These are phyloP conservation scores for Dicrurus megarhynchus DNA, from an alignment of 2,113 vertebrate species.

Conservation along the genomic window DNA sequence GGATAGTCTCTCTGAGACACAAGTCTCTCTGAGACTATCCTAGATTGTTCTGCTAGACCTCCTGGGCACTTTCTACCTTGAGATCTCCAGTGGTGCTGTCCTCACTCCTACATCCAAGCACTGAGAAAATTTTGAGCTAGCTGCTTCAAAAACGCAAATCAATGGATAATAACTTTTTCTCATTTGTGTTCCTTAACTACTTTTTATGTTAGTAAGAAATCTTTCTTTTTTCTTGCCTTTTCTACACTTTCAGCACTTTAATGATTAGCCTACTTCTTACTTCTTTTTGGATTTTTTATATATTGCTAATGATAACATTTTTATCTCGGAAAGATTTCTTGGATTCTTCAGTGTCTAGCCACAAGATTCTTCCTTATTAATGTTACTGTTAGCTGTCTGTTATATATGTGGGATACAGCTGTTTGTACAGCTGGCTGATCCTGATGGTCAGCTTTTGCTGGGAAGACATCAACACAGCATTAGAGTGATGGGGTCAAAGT, in stretches of 20 bases:
- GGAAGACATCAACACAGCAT: accelerated
- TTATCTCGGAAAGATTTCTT: not conserved
- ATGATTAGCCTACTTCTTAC: not conserved
- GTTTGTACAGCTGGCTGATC: not conserved
- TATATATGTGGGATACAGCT: not conserved
- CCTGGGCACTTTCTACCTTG: not conserved
- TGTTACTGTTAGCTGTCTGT: not conserved
- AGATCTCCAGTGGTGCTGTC: not conserved
- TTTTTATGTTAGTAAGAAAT: not conserved
- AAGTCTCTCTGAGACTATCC: not conserved
- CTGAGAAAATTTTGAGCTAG: not conserved
- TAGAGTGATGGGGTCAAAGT: not conserved
- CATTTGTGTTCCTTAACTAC: not conserved
- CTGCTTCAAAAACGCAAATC: not conserved
- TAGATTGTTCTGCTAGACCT: not conserved
- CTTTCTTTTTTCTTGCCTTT: not conserved
- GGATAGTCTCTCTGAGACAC: too few relatives aligned
- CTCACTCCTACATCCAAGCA: not conserved
- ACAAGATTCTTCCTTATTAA: not conserved
- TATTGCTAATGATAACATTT: not conserved
- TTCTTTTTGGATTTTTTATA: not conserved
- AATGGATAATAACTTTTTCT: not conserved
- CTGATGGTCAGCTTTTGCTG: not conserved
- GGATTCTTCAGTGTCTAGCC: not conserved
- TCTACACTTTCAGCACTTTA: not conserved